Percentiles rank a stretch among this genome's conserved stretches.
These are phyloP conservation scores for Dryadula phaetusa DNA, from an alignment of 2,888 invertebrate species.

Conservation along the genomic window DNA sequence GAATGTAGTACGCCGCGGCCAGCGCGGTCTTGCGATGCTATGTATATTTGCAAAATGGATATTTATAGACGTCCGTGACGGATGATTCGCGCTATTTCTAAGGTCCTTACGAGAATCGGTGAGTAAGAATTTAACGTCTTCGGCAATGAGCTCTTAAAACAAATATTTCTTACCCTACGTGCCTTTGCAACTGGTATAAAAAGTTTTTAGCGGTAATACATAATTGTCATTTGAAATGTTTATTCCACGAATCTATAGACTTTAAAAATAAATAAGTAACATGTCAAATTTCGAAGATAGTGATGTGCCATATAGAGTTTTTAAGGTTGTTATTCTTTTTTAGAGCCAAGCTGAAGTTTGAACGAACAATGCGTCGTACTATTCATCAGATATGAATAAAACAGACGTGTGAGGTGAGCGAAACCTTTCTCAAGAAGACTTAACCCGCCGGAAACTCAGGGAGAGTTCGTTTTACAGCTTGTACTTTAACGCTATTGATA, in stretches of 20 bases:
- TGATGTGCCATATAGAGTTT: slow-evolving; percentile 52
- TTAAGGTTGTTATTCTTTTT: slow-evolving; percentile 30
- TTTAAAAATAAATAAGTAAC: slow-evolving; percentile 44
- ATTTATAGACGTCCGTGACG: slow-evolving; percentile 78
- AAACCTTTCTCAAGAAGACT: slow-evolving; percentile 62
- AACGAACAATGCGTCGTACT: slow-evolving; percentile 41
- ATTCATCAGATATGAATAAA: slow-evolving; percentile 52
- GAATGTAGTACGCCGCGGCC: slow-evolving; percentile 75
- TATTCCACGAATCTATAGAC: slow-evolving; percentile 32
- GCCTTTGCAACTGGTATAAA: slow-evolving; percentile 12
- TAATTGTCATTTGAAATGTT: slow-evolving; percentile 22
- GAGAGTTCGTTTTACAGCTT: slow-evolving; percentile 71
- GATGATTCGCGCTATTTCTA: slow-evolving; percentile 72
- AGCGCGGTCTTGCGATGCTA: slow-evolving; percentile 66
- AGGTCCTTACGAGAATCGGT: slow-evolving; percentile 61
- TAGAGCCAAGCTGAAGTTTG: slow-evolving; percentile 32
- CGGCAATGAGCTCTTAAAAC: background rate
- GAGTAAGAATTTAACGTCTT: slow-evolving; percentile 50
- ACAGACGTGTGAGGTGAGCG: slow-evolving; percentile 50
- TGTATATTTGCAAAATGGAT: slow-evolving; percentile 77
- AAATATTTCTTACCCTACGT: background rate
- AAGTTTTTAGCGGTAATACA: slow-evolving; percentile 32
- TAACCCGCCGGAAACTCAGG: slow-evolving; percentile 67
- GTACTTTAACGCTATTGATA: slow-evolving; percentile 77
- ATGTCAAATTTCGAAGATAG: slow-evolving; percentile 56